Base-by-base conservation (phyloP, 2,888 invertebrate species). In the Pyrgus malvae region DNA sequence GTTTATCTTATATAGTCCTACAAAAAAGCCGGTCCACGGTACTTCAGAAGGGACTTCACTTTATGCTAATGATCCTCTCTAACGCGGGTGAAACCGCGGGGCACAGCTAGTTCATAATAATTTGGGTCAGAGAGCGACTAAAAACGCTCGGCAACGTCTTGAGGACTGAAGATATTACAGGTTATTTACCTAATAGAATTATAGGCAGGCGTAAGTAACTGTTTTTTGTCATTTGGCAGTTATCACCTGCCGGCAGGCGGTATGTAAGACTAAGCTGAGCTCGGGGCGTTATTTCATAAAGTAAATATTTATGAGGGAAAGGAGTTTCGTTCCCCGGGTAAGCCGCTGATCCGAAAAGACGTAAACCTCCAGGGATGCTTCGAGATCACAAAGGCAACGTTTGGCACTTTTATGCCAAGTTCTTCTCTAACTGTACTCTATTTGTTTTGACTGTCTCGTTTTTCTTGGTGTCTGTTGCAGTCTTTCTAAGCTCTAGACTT, bases 231-330 rank as follows among this genome's bases (percentile, higher is more conserved):
- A 75, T 75, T 76, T 73, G 64, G 66, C 76, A 78, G 80, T 82
- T 83, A 84, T 83, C 86, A 85, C 84, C 83, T 82, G 81, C 68
- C 71, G 66, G 69, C 82, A 83, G 76, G 64, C 76, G 68, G 77
- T 77, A 70, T 77, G 76, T 80, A 68, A 72, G 71, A 73, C 78
- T 81, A 75, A 83, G 83, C 78, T 73, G 71, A 78, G 78, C 82
- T 78, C 65, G 64, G 74, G 76, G 78, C 78, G 83, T 87, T 87
- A 85, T 89, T 88, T 89, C 83, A 83, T 89, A 87, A 84, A 83
- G 88, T 89, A 90, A 89, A 90, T 90, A 90, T 90, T 89, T 90
- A 88, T 89, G 85, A 88, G 83, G 73, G 72, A 78, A 80, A 80
- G 79, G 82, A 81, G 82, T 81, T 83, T 76, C 74, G 74, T 72